Evolutionary conservation across 1,140 invertebrate species (phyloP), one percentile per base, ranked within the genome.

Genomic region (Muscidifurax raptorellus): DNA sequence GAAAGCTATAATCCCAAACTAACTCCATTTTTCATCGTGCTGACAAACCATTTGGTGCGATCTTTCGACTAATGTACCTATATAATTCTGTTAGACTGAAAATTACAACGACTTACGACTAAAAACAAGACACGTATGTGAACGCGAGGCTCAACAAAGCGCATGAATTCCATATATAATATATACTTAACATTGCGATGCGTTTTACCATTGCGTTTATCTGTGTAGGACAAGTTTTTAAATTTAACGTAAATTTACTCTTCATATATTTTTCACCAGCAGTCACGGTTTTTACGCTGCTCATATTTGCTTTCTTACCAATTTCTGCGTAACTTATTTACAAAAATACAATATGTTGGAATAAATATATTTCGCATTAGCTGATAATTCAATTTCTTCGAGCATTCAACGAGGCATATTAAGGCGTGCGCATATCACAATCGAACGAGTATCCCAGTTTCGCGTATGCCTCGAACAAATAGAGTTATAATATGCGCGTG

Each of bases 261-360:
- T 32, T 78, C 72, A 78, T 2, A 59, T 59, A 59, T 13, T 47
- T 18, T 18, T 47, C 44, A 3, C 15, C 4, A 47, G 44, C 44
- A 47, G 44, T 10, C 15, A 52, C 25, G 52, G 27, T 13, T 30
- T 47, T 64, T 15, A n/a, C 59, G 30, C 32, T 69, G 18, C n/a
- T 83, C 67, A 4, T 2, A 47, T 32, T 74, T 44, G 12, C 22
- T 72, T 80, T n/a, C 67, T 52, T 18, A 52, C 18, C 52, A 18
- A 9, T 77, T 71, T 71, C 22, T 59, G 52, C 52, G 18, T 18
- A 59, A 52, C 18, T 74, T 87, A 88, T 86, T 86, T 87, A 87
- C 86, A 87, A 87, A 87, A 88, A 88, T 87, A 87, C 80, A 85
- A 78, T 85, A 87, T 86, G n/a, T 86, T 79, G 82, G 22, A 82